Conservation (phyloP, 2,113 vertebrate species). For the Acanthisitta chloris region DNA sequence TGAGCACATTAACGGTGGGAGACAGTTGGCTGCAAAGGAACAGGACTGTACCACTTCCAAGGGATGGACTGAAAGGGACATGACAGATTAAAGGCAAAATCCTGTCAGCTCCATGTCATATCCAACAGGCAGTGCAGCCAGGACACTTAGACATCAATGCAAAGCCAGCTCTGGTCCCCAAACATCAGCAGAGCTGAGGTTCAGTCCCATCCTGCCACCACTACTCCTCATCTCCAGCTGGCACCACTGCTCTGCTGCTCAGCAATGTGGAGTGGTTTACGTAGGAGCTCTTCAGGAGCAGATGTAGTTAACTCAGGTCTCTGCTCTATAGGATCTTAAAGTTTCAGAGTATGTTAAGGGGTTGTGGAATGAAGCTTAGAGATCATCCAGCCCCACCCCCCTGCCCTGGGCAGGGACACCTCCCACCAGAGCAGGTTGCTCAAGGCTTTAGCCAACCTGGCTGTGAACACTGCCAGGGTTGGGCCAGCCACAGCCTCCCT, state of each 20-base stretch:
- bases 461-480: too few relatives aligned
- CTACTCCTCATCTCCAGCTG: not conserved
- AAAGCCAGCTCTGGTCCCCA: not conserved
- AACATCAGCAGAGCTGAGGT: not conserved
- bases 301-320: not conserved
- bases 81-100: not conserved
- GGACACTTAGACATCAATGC: accelerated
- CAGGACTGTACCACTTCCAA: not conserved
- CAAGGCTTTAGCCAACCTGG: too few relatives aligned
- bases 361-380: too few relatives aligned
- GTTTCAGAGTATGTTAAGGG: too few relatives aligned
- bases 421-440: too few relatives aligned
- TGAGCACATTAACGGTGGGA: not conserved
- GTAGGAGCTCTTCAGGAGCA: not conserved
- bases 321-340: too few relatives aligned
- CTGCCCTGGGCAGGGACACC: too few relatives aligned
- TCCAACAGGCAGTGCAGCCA: not conserved
- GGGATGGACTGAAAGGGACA: not conserved
- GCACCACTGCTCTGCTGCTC: not conserved
- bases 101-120: accelerated
- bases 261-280: accelerated
- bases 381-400: too few relatives aligned
- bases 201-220: not conserved
- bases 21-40: not conserved
- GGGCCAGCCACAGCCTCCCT: too few relatives aligned